Evolutionary conservation across 2,888 invertebrate species (phyloP).

Genomic region (Epinotia nisella): DNA sequence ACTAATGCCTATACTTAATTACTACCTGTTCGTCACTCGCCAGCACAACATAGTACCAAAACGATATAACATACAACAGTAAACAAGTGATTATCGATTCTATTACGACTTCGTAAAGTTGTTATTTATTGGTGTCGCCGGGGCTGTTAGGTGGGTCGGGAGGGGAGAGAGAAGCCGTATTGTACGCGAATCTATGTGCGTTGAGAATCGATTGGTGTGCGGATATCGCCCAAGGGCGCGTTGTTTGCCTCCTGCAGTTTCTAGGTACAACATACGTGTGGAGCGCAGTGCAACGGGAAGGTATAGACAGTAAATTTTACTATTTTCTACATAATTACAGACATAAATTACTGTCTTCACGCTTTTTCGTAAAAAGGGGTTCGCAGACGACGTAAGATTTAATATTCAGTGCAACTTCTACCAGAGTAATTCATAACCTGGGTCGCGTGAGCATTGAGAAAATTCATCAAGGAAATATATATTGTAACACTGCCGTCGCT

Average conservation of each 20-base stretch:
- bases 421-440: too few species aligned
- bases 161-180: slow-evolving; percentile 20
- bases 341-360: too few species aligned
- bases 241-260: slow-evolving; percentile 8
- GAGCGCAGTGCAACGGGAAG: not conserved
- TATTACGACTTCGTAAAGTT: not conserved
- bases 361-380: too few species aligned
- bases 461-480: too few species aligned
- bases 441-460: too few species aligned
- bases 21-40: slow-evolving; percentile 20
- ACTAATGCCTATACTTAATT: slow-evolving; percentile 35
- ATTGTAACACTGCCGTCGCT: too few species aligned
- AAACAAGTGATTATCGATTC: not conserved
- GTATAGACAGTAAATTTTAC: not conserved
- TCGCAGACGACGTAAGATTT: too few species aligned
- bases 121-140: not conserved
- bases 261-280: slow-evolving; percentile 13
- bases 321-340: not conserved
- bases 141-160: not conserved
- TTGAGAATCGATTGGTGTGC: slow-evolving; percentile 28
- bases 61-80: not conserved
- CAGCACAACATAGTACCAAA: not conserved
- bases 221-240: slow-evolving; percentile 32
- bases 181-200: slow-evolving; percentile 33
- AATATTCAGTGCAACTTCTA: too few species aligned